These are phyloP conservation scores for Diogma glabrata DNA, from an alignment of 2,888 invertebrate genomes.

Conservation along the genomic window DNA sequence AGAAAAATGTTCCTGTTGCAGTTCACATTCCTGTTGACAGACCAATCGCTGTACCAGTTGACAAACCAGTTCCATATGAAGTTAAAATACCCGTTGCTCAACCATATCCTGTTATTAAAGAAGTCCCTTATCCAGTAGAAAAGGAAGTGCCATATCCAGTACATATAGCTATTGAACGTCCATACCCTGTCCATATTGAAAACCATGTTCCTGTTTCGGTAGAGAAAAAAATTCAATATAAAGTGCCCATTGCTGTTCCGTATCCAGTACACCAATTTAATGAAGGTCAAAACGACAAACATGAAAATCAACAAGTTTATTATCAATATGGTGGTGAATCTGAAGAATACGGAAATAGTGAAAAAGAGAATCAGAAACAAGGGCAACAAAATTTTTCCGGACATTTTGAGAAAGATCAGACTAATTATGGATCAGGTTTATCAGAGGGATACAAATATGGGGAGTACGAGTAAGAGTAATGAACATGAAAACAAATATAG, in stretches of 20 bases:
- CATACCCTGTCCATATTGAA: conserved; percentile 55
- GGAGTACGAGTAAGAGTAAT: no score
- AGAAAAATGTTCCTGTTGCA: conserved; percentile 42
- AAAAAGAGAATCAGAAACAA: no score
- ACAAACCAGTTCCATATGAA: conserved; percentile 45
- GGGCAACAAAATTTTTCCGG: no score
- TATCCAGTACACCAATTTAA: no score
- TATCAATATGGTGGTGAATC: no score
- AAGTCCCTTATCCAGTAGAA: conserved; percentile 47
- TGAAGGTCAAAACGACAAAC: no score
- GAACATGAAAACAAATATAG: no score
- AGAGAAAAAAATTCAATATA: conserved; percentile 52
- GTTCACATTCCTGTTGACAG: conserved; percentile 48
- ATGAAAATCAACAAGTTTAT: no score
- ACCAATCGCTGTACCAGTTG: conserved; percentile 25
- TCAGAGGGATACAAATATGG: no score
- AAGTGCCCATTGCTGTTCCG: conserved; percentile 36
- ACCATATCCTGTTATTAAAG: conserved; percentile 41
- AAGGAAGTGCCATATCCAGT: conserved; percentile 52
- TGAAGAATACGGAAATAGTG: no score
- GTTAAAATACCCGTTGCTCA: conserved; percentile 44
- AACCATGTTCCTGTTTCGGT: conserved; percentile 53
- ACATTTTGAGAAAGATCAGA: no score
- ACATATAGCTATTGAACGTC: conserved; percentile 48
- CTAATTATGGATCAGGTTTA: no score